These are phyloP conservation scores for Melanogrammus aeglefinus DNA, from an alignment of 2,797 vertebrate species.

Conservation along the genomic window DNA sequence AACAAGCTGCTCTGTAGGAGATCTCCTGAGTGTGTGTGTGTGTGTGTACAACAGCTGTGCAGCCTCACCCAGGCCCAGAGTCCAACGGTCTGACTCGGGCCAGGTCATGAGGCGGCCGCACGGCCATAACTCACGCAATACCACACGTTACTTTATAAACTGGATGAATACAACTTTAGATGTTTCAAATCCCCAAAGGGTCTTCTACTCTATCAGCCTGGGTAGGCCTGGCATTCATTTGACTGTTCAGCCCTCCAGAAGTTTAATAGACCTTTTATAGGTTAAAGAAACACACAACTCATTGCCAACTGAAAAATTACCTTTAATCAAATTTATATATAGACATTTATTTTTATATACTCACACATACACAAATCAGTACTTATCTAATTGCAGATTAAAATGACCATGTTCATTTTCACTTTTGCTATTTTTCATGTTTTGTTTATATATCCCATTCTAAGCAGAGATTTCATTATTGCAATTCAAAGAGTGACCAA, in stretches of 20 bases:
- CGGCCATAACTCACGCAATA: not conserved
- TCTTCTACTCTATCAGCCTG: not conserved
- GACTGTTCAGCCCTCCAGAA: not conserved
- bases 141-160: conserved; percentile 1
- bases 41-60: too few relatives aligned
- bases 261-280: not conserved
- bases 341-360: too few relatives aligned
- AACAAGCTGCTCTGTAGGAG: too few relatives aligned
- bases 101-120: too few relatives aligned
- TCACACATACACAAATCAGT: too few relatives aligned
- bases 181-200: not conserved
- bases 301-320: not conserved
- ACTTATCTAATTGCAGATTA: too few relatives aligned
- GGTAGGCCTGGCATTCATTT: not conserved
- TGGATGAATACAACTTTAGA: not conserved
- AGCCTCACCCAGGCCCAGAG: too few relatives aligned
- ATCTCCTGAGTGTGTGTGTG: too few relatives aligned
- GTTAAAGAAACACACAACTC: not conserved
- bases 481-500: not conserved
- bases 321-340: too few relatives aligned
- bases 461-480: not conserved
- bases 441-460: not conserved
- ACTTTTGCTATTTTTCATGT: not conserved
- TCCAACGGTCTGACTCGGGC: too few relatives aligned
- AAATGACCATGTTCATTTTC: not conserved